A percentile compares a stretch with the other conserved stretches of the same genome.
phyloP scores from a whole-genome alignment of 2,888 invertebrate species.

The Pegoplata infirma region DNA sequence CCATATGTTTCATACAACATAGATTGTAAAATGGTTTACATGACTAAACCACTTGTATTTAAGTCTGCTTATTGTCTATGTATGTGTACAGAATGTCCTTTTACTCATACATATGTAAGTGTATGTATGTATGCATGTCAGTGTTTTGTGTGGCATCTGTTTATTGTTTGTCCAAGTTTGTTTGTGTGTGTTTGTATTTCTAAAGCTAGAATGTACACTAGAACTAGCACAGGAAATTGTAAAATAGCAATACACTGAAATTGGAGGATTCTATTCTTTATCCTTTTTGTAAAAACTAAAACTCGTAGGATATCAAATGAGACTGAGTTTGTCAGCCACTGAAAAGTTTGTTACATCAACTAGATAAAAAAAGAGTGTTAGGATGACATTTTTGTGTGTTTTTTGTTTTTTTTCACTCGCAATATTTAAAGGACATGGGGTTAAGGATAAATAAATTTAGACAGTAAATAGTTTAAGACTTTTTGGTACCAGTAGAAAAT shows the following conservation, averaged over 20 bases:
- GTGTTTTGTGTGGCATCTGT: conserved; percentile 17
- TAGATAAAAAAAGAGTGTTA: conserved; percentile 27
- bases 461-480: conserved; percentile 10
- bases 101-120: neutral
- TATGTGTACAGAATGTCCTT: neutral
- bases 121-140: too few relatives aligned
- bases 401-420: neutral
- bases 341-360: conserved; percentile 29
- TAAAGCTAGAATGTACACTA: neutral
- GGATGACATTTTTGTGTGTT: conserved; percentile 12
- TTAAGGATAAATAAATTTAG: conserved; percentile 4
- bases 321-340: conserved; percentile 20
- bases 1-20: too few relatives aligned
- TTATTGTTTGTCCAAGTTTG: neutral
- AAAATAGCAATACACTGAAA: conserved; percentile 31
- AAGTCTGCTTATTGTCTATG: conserved; percentile 3
- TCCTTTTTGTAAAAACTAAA: neutral
- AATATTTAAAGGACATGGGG: conserved; percentile 22
- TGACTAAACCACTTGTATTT: conserved; percentile 32
- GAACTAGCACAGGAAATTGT: conserved; percentile 42
- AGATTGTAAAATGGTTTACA: conserved; percentile 16
- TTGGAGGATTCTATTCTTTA: neutral
- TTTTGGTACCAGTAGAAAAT: neutral
- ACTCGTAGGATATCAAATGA: conserved; percentile 5
- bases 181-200: neutral